Evolutionary conservation across 2,113 vertebrate species (phyloP).

Genomic region (Pantherophis guttatus): DNA sequence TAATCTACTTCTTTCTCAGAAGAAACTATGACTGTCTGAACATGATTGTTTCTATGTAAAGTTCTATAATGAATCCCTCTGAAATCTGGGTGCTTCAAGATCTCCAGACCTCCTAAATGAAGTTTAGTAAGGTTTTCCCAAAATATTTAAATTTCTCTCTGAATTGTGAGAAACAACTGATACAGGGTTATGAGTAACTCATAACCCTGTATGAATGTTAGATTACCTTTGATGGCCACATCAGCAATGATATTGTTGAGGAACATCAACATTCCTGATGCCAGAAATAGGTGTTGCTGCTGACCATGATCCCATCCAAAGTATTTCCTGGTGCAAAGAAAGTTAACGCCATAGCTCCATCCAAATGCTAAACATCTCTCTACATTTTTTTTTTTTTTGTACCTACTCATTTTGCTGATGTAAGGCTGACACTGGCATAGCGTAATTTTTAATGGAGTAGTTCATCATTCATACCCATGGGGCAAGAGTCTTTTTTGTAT

Average conservation of each 20-base stretch:
- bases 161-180: background rate
- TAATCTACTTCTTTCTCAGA: background rate
- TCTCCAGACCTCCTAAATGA: background rate
- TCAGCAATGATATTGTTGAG: background rate
- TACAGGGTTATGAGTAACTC: background rate
- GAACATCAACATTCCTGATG: background rate
- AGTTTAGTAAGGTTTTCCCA: background rate
- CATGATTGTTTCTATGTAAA: background rate
- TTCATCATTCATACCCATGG: background rate
- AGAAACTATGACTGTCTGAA: background rate
- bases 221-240: background rate
- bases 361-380: background rate
- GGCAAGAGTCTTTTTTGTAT: background rate
- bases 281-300: background rate
- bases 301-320: background rate
- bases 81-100: background rate
- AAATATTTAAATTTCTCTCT: background rate
- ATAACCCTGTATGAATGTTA: background rate
- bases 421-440: background rate
- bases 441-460: background rate
- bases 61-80: background rate
- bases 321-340: background rate
- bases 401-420: conserved; percentile 2
- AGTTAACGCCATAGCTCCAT: background rate
- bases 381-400: background rate